A percentile compares a stretch with the other conserved stretches of the same genome.
These are phyloP conservation scores for Cistogaster globosa DNA, from an alignment of 2,888 invertebrate species.

Conservation along the genomic window DNA sequence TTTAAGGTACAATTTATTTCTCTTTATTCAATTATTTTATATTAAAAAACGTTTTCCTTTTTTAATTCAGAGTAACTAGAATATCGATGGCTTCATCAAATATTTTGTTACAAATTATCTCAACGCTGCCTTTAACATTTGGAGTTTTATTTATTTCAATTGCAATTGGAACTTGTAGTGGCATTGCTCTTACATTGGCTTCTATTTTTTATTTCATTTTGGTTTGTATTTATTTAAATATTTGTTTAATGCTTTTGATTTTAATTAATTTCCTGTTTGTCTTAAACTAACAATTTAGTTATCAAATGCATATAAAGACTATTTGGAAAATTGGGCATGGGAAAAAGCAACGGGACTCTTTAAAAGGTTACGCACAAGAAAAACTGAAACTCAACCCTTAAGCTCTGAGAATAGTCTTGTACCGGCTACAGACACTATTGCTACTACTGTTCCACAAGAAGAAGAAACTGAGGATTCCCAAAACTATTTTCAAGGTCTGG, in stretches of 20 bases:
- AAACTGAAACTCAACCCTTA: not conserved
- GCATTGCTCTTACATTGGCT: conserved; percentile 87
- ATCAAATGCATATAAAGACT: conserved; percentile 87
- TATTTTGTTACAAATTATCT: conserved; percentile 86
- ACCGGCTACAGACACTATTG: not conserved
- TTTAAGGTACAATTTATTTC: conserved; percentile 66
- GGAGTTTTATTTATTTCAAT: conserved; percentile 86
- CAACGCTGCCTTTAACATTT: conserved; percentile 88
- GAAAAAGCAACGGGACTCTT: conserved; percentile 80
- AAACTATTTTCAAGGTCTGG: conserved; percentile 58
- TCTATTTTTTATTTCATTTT: conserved; percentile 88
- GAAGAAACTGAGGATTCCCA: not conserved
- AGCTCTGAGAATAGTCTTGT: conserved; percentile 11
- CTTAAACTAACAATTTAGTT: conserved; percentile 83
- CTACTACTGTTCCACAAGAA: not conserved
- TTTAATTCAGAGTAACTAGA: conserved; percentile 72
- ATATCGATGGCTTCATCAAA: conserved; percentile 75
- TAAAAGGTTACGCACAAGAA: conserved; percentile 41
- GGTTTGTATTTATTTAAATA: conserved; percentile 83
- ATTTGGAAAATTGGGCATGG: conserved; percentile 85
- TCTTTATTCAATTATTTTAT: not conserved
- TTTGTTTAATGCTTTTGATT: not conserved
- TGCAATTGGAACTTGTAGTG: conserved; percentile 88
- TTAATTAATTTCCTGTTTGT: not conserved
- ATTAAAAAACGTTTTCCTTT: not conserved